These are phyloP conservation scores for Tamandua tetradactyla DNA, from an alignment of 2,797 vertebrate species.

Conservation along the genomic window DNA sequence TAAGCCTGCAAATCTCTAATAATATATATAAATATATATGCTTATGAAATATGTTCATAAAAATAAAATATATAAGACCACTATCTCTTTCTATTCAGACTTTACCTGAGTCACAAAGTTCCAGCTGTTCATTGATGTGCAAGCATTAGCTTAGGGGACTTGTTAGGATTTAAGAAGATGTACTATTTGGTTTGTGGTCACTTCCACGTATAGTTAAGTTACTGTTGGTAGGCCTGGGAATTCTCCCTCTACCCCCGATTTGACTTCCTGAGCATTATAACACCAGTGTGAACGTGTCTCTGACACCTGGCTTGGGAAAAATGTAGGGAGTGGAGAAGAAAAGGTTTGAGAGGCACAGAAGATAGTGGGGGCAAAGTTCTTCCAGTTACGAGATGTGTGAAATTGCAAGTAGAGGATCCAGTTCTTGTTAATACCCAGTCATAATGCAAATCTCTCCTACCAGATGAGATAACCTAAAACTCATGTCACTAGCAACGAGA, in stretches of 20 bases:
- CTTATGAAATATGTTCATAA: too few relatives aligned
- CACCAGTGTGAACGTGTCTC: background rate
- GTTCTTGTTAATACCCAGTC: conserved; percentile 4
- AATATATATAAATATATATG: too few relatives aligned
- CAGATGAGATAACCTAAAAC: conserved; percentile 13
- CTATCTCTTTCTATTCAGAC: background rate
- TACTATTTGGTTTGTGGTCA: background rate
- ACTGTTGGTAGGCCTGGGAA: background rate
- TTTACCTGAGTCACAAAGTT: background rate
- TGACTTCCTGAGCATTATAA: background rate
- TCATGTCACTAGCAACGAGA: background rate
- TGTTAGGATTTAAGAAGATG: background rate
- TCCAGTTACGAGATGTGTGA: background rate
- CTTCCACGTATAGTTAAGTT: background rate
- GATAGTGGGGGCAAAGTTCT: background rate
- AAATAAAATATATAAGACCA: background rate
- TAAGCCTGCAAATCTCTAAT: too few relatives aligned
- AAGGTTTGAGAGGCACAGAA: background rate
- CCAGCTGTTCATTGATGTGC: background rate
- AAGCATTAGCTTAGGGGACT: background rate
- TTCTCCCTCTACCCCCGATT: background rate
- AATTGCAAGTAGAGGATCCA: background rate
- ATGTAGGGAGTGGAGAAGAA: background rate
- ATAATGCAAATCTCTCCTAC: conserved; percentile 30
- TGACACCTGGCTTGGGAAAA: background rate